phyloP scores from a whole-genome alignment of 2,888 invertebrate genomes.

The Drosophila koepferae region DNA sequence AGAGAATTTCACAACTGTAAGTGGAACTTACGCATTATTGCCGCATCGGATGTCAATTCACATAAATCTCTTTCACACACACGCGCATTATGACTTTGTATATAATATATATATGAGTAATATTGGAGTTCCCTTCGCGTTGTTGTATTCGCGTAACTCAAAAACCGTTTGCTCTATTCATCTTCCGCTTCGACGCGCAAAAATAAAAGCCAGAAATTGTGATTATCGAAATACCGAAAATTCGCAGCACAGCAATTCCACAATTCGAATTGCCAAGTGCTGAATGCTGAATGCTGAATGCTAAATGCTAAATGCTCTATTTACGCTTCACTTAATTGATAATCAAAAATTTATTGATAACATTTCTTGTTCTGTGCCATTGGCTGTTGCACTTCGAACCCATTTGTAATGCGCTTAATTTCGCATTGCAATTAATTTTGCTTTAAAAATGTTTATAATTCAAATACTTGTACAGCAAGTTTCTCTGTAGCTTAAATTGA shows the following conservation, averaged over 20 bases:
- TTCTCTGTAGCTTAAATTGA: slow-evolving; percentile 1
- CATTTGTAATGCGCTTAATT: slow-evolving; percentile 37
- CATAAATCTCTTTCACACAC: slow-evolving; percentile 54
- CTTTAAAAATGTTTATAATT: background rate
- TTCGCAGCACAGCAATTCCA: slow-evolving; percentile 16
- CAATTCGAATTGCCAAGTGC: slow-evolving; percentile 19
- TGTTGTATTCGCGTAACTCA: background rate
- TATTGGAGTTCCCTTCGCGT: too few relatives aligned
- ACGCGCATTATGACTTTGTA: background rate
- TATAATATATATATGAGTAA: background rate
- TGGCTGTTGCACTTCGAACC: slow-evolving; percentile 30
- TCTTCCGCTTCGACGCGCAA: slow-evolving; percentile 65
- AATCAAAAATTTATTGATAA: slow-evolving; percentile 72
- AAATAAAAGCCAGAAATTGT: slow-evolving; percentile 60
- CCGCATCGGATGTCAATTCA: slow-evolving; percentile 39
- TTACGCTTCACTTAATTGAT: slow-evolving; percentile 73
- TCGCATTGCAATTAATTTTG: slow-evolving; percentile 7
- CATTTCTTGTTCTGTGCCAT: slow-evolving; percentile 58
- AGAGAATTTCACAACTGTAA: slow-evolving; percentile 4
- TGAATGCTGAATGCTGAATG: slow-evolving; percentile 16
- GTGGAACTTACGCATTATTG: slow-evolving; percentile 18
- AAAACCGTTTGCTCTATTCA: slow-evolving; percentile 27
- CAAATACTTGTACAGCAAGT: slow-evolving; percentile 4
- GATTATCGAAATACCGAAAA: slow-evolving; percentile 42
- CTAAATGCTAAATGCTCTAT: slow-evolving; percentile 51